These are phyloP conservation scores for Gerris lacustris DNA, from an alignment of 2,888 invertebrate species.

Conservation along the genomic window DNA sequence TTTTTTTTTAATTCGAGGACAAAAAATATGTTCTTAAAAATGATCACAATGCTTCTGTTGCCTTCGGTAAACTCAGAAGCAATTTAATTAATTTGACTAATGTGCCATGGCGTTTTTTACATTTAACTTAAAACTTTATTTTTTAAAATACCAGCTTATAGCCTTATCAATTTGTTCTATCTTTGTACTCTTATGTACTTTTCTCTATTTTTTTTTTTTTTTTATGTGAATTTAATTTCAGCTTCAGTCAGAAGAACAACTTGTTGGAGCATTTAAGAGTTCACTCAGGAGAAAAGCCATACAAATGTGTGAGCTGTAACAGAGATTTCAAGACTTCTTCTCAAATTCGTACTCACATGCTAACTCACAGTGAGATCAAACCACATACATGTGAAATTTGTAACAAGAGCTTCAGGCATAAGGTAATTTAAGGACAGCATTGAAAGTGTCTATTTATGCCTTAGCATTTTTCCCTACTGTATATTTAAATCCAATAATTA, in stretches of 20 bases:
- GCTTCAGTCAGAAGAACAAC: not conserved
- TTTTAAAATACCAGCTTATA: not conserved
- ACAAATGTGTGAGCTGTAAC: not conserved
- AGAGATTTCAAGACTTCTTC: not conserved
- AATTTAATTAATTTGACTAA: too few relatives aligned
- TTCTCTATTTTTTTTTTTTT: too few relatives aligned
- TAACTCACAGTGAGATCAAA: not conserved
- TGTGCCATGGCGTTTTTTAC: too few relatives aligned
- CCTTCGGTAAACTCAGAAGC: too few relatives aligned
- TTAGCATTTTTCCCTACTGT: too few relatives aligned
- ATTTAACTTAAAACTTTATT: too few relatives aligned
- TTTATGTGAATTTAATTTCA: not conserved
- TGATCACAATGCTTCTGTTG: too few relatives aligned
- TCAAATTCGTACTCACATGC: conserved; percentile 3
- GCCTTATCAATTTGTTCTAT: not conserved
- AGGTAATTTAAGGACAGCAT: not conserved
- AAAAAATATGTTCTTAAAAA: too few relatives aligned
- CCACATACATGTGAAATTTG: conserved; percentile 3
- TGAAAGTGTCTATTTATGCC: too few relatives aligned
- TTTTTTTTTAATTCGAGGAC: too few relatives aligned
- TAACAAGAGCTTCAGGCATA: not conserved
- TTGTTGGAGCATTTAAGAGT: conserved; percentile 1
- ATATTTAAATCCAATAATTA: too few relatives aligned
- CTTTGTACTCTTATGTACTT: not conserved
- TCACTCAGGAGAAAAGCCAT: conserved; percentile 7